Evolutionary conservation across 2,888 invertebrate species (phyloP).

Genomic region (Eilema caniola): DNA sequence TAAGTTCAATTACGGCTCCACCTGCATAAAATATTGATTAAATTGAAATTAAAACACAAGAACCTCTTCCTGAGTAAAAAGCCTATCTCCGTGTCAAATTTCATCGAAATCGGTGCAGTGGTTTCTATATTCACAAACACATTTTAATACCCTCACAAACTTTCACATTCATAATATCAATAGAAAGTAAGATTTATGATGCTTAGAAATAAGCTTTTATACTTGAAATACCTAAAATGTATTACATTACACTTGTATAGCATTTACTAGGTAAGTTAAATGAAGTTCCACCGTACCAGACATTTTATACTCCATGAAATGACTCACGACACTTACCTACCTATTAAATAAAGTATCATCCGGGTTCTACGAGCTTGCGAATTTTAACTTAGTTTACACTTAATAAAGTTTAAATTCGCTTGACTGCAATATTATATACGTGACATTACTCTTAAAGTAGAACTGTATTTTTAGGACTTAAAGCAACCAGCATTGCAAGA

Average conservation of each 20-base stretch:
- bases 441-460: constrained; percentile 1
- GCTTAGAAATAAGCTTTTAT: neutral
- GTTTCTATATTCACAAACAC: too few species aligned
- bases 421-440: neutral
- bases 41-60: too few species aligned
- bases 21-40: too few species aligned
- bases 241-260: neutral
- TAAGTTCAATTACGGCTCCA: too few species aligned
- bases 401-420: constrained; percentile 1
- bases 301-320: constrained; percentile 1
- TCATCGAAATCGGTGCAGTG: too few species aligned
- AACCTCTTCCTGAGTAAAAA: too few species aligned
- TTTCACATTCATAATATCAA: too few species aligned
- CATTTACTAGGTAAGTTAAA: neutral
- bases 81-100: too few species aligned
- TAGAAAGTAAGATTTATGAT: too few species aligned
- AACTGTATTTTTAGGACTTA: neutral
- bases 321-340: neutral
- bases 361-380: neutral
- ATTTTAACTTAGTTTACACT: neutral
- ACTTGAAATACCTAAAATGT: neutral
- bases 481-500: neutral
- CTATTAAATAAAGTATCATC: neutral
- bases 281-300: neutral
- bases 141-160: too few species aligned